A percentile compares a stretch with the other conserved stretches of the same genome.
Conservation (phyloP, 2,113 vertebrate genomes). For the Zapus hudsonius region DNA sequence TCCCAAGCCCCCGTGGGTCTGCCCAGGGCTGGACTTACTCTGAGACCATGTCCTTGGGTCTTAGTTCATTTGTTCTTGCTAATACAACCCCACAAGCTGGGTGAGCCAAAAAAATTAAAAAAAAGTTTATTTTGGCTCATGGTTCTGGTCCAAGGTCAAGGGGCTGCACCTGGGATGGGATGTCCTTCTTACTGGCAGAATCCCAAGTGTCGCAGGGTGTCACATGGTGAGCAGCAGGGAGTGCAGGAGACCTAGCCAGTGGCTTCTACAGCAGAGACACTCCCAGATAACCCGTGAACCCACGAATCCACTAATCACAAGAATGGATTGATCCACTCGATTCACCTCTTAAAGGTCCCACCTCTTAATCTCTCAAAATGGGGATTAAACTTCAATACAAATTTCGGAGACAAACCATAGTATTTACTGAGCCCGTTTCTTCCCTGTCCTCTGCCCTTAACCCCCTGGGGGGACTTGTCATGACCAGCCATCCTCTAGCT, state of each 20-base stretch:
- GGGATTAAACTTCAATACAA: background rate
- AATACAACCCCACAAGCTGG: background rate
- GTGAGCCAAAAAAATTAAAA: background rate
- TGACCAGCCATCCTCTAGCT: background rate
- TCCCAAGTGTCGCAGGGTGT: no score
- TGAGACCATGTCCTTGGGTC: background rate
- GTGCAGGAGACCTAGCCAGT: background rate
- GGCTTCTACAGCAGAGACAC: background rate
- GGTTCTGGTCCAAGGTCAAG: background rate
- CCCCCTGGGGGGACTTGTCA: background rate
- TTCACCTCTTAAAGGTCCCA: background rate
- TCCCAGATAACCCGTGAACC: background rate
- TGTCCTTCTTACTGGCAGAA: background rate
- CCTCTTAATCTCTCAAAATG: background rate
- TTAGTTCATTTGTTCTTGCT: background rate
- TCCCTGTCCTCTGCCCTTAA: background rate
- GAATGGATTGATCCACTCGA: background rate
- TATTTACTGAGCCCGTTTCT: background rate
- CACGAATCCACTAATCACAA: background rate
- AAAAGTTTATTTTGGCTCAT: background rate
- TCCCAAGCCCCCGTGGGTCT: background rate
- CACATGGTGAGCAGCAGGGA: background rate
- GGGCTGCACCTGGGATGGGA: background rate
- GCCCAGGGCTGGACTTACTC: background rate
- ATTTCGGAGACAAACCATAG: background rate